Evolutionary conservation across 2,113 vertebrate genomes (phyloP).

Genomic region (Varanus komodoensis): DNA sequence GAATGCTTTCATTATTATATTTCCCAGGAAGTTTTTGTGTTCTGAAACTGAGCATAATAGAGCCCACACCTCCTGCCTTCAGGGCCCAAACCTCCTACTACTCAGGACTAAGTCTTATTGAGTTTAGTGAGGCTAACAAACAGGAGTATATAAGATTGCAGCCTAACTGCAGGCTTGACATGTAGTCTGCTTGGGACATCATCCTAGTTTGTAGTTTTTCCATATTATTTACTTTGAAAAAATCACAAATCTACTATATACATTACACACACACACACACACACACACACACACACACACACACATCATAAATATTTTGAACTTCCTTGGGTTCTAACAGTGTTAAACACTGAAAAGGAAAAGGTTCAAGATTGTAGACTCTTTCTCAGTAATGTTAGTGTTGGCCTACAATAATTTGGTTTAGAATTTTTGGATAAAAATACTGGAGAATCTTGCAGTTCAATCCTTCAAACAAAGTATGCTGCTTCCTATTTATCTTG

Average conservation of each 20-base stretch:
- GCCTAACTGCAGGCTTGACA: background rate
- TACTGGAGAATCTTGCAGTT: background rate
- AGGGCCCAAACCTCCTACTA: background rate
- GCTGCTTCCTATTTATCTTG: background rate
- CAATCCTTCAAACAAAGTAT: background rate
- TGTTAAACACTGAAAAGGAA: background rate
- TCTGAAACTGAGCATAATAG: background rate
- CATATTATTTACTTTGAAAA: conserved; percentile 1
- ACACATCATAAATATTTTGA: background rate
- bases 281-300: too few species aligned
- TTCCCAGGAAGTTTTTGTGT: background rate
- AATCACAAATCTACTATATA: background rate
- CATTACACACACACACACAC: too few species aligned
- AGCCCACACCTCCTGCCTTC: background rate
- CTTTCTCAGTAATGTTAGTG: background rate
- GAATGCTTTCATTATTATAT: background rate
- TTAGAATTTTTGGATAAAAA: background rate
- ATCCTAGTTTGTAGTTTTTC: background rate
- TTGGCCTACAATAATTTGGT: background rate
- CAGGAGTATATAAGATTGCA: background rate
- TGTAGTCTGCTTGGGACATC: background rate
- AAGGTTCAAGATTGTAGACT: background rate
- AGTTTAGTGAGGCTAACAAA: background rate
- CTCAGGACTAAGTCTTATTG: background rate
- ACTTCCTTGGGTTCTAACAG: background rate